phyloP scores from a whole-genome alignment of 2,888 invertebrate genomes.

The Teleiodes luculella region DNA sequence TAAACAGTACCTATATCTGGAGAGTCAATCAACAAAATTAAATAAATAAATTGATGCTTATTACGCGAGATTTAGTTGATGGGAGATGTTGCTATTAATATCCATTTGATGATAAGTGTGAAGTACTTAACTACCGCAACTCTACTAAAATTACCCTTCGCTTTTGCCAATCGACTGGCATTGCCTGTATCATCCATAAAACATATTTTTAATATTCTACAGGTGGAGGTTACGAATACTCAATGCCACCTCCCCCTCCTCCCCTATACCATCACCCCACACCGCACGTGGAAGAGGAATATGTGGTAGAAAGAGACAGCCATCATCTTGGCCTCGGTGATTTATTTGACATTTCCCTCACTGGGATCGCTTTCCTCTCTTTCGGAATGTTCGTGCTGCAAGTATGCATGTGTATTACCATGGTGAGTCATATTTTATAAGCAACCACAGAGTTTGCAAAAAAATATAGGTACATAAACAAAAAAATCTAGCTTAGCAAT shows the following conservation, averaged over 20 bases:
- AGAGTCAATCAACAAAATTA: too few relatives aligned
- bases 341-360: constrained; percentile 88
- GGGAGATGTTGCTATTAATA: too few relatives aligned
- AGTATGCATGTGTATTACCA: constrained; percentile 86
- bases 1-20: too few relatives aligned
- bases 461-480: too few relatives aligned
- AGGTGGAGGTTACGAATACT: constrained; percentile 71
- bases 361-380: constrained; percentile 88
- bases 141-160: too few relatives aligned
- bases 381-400: constrained; percentile 90
- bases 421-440: constrained; percentile 76
- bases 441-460: too few relatives aligned
- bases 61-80: too few relatives aligned
- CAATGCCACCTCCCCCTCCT: constrained; percentile 69
- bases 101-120: too few relatives aligned
- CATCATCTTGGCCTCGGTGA: constrained; percentile 83
- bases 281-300: constrained; percentile 39
- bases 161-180: too few relatives aligned
- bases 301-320: constrained; percentile 61
- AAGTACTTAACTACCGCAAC: too few relatives aligned
- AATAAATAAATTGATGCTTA: too few relatives aligned
- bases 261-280: constrained; percentile 60
- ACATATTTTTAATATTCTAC: constrained; percentile 3
- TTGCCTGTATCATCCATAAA: neutral
- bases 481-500: too few relatives aligned